Base-by-base conservation (phyloP, 2,113 vertebrate genomes). In the Antechinus flavipes region DNA sequence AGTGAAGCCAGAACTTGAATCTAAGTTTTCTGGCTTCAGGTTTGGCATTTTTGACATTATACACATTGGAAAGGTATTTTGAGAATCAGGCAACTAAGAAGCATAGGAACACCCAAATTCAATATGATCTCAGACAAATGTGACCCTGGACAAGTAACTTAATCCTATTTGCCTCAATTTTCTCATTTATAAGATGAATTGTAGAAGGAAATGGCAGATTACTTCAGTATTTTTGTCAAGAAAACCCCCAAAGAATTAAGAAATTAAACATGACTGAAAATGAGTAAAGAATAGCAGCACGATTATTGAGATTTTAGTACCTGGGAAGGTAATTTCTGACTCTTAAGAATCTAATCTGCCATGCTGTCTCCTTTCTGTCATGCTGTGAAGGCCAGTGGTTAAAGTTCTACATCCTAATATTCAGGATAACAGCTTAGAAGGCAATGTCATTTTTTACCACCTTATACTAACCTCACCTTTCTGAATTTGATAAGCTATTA, bases 251-350 rank as follows among this genome's bases (percentile, higher is more conserved):
- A 68, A 35, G 61, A 11, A 12, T 68, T 12, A 26, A 61, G 30
- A 26, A 10, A 10, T 30, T 27, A 61, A 12, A 68, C 30, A 35
- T 35, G 30, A 68, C 12, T 16, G 5, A 68, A 35, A 68, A 35
- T 68, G 12, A 68, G 30, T 68, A 35, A 68, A 68, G 3, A 61
- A 30, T 2, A 61, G 30, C 25, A 27, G 10, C 25, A 58, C 8
- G 10, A 10, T 58, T 68, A 7, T 42, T 84, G 16, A 84, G n/a
- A 84, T 93, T 95, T 93, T 23, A 91, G 89, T 91, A 92, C 52
- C 49, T 76, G 26, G 16, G 14, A 91, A 14, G 25, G 91, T 30
- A 42, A 54, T 42, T 94, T 94, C 42, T 54, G 23, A 96, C 95
- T 12, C 42, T 94, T 94, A 76, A 50, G 0, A 46, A 50, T 54